Evolutionary conservation across 2,113 vertebrate species (phyloP), one percentile per base, ranked within the genome.

Genomic region (Scytalopus superciliaris): DNA sequence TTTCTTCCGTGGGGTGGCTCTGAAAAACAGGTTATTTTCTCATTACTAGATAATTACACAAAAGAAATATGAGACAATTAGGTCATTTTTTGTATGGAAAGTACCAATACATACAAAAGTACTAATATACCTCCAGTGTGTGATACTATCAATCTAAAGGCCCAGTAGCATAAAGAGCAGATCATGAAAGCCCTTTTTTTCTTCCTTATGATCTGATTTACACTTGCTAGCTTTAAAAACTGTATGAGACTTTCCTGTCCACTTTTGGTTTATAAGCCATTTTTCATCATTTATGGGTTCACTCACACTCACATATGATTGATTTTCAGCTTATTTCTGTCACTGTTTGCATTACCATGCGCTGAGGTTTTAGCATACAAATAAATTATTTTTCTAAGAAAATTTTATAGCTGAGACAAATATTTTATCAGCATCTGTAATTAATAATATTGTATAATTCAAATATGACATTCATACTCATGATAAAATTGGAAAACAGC

Each of bases 31-130:
- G 97, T 97, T 97, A 98, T 98, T 97, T 98, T 97, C 97, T 98
- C 97, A 96, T 98, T 98, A 97, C 96, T 95, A 95, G 87, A 97
- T 98, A 98, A 98, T 98, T 98, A 98, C 88, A 97, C 89, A 91
- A 97, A 97, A 98, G 95, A 96, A 98, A 97, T 94, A 97, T 62
- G 84, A 97, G 96, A 97, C 97, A 97, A 98, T 98, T 96, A 98
- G 97, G 95, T 98, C 96, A 97, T 97, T 98, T 97, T 97, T 92
- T 68, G 83, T 80, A 87, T 60, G 77, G 95, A 97, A 98, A 97
- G 94, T 97, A 97, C 94, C 94, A 93, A 95, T 60, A 86, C 49
- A 68, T 39, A 84, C 22, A 90, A 90, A 98, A 98, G 93, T 89
- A 95, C 96, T 86, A 93, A 93, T 89, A 96, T 93, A 97, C 97